A percentile compares a stretch with the other conserved stretches of the same genome.
Conservation (phyloP, 1,140 invertebrate species). For the Tetramorium alpestre region DNA sequence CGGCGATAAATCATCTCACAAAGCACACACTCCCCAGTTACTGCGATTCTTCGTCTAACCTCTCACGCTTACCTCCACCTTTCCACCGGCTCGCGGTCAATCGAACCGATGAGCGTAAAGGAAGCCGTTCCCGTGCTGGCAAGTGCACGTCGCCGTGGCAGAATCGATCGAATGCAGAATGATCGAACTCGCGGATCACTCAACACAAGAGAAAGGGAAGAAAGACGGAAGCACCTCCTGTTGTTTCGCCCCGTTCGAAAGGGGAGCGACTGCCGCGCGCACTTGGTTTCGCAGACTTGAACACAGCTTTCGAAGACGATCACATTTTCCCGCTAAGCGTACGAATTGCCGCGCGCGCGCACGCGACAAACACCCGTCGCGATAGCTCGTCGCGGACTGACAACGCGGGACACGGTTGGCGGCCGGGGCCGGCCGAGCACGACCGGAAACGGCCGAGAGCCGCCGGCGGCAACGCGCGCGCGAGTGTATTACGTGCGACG, state of each 20-base stretch:
- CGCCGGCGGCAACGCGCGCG: neutral
- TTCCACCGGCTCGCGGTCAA: neutral
- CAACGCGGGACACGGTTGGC: conserved; percentile 76
- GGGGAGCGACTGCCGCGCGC: neutral
- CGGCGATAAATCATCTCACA: conserved; percentile 8
- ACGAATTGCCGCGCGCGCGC: neutral
- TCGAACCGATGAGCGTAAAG: neutral
- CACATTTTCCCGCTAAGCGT: conserved; percentile 69
- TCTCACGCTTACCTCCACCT: conserved; percentile 17
- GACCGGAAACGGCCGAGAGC: conserved; percentile 77
- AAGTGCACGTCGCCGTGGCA: neutral
- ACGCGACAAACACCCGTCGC: conserved; percentile 68
- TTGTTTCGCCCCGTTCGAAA: neutral
- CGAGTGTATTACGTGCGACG: conserved; percentile 68
- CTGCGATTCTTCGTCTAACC: neutral
- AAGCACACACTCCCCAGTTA: neutral
- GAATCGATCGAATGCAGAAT: neutral
- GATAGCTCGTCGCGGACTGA: conserved; percentile 81
- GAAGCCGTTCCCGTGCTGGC: neutral
- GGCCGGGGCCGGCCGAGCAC: conserved; percentile 74
- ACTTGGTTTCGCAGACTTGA: neutral
- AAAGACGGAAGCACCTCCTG: neutral
- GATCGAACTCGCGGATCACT: neutral
- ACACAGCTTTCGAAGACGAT: conserved; percentile 31
- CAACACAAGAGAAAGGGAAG: neutral